A percentile compares a stretch with the other conserved stretches of the same genome.
phyloP scores from a whole-genome alignment of 1,140 invertebrate genomes.

The Drosophila kikkawai region DNA sequence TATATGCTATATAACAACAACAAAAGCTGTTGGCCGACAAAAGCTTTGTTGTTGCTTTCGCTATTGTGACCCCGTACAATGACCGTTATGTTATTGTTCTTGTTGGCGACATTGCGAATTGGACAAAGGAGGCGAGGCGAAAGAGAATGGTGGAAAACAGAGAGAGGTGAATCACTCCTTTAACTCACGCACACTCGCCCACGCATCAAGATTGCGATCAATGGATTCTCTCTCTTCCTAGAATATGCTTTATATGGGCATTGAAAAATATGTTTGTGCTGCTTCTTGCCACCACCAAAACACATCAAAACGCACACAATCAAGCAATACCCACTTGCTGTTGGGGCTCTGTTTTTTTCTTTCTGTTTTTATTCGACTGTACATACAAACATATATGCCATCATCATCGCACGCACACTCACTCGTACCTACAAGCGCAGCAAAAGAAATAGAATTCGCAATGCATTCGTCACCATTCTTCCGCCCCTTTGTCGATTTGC shows the following conservation, averaged over 20 bases:
- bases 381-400: conserved; percentile 52
- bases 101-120: conserved; percentile 51
- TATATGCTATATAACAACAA: conserved; percentile 15
- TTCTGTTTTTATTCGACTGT: conserved; percentile 76
- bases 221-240: conserved; percentile 65
- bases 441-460: conserved; percentile 60
- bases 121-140: conserved; percentile 56
- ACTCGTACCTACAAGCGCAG: conserved; percentile 6
- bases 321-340: conserved; percentile 77
- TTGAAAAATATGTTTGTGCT: conserved; percentile 76
- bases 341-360: conserved; percentile 56
- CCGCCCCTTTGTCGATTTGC: conserved; percentile 8
- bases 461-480: conserved; percentile 50
- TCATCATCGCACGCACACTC: conserved; percentile 37
- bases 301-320: conserved; percentile 45
- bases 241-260: conserved; percentile 76
- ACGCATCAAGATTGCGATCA: conserved; percentile 60
- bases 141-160: conserved; percentile 22
- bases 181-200: conserved; percentile 32
- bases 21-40: conserved; percentile 17
- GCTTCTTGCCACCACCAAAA: conserved; percentile 77
- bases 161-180: conserved; percentile 57
- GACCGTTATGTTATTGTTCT: conserved; percentile 69
- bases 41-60: conserved; percentile 37
- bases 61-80: conserved; percentile 51